A percentile compares a stretch with the other conserved stretches of the same genome.
These are phyloP conservation scores for Nannospalax galili DNA, from an alignment of 2,113 vertebrate species.

Conservation along the genomic window DNA sequence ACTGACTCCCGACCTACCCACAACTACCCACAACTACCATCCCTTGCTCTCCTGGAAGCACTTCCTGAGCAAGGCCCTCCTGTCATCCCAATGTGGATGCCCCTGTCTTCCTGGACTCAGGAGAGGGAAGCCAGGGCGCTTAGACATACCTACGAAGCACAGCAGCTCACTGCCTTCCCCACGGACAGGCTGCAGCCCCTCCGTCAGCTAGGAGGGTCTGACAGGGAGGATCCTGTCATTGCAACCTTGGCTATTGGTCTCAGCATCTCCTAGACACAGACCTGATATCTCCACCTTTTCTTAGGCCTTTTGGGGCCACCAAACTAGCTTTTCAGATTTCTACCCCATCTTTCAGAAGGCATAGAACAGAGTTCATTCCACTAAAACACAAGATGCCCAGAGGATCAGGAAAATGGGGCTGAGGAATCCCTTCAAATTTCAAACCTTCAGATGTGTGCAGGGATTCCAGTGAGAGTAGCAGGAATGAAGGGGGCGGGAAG, in stretches of 20 bases:
- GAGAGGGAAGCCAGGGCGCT: background rate
- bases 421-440: background rate
- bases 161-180: background rate
- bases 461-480: background rate
- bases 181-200: background rate
- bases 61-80: background rate
- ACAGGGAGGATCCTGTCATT: background rate
- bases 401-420: background rate
- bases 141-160: background rate
- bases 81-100: background rate
- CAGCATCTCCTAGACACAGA: background rate
- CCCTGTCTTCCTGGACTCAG: background rate
- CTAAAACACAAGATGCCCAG: background rate
- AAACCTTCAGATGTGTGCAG: background rate
- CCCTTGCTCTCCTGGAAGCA: background rate
- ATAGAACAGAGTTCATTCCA: background rate
- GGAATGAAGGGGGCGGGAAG: background rate
- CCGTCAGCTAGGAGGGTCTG: background rate
- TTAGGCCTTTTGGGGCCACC: background rate
- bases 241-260: background rate
- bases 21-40: background rate
- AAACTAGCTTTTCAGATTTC: background rate
- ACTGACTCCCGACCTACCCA: conserved; percentile 21
- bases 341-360: background rate
- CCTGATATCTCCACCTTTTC: background rate